Evolutionary conservation across 1,140 invertebrate species (phyloP).

Genomic region (Drosophila athabasca): DNA sequence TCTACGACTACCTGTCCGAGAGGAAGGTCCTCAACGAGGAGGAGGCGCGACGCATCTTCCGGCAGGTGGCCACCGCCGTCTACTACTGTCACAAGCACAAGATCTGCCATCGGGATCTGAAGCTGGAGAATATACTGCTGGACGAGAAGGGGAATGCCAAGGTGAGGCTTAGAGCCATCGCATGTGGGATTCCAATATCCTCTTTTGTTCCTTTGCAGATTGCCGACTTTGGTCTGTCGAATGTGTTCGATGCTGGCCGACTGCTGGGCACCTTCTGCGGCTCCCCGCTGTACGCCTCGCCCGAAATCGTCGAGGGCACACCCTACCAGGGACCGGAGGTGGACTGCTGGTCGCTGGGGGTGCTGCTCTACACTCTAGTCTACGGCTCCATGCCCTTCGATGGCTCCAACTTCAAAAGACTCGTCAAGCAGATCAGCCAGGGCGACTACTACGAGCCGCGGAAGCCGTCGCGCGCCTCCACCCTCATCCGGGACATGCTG

Average conservation of each 20-base stretch:
- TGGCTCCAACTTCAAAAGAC: constrained; percentile 98
- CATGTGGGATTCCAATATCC: not conserved
- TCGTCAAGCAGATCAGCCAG: constrained; percentile 98
- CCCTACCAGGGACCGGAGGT: constrained; percentile 99
- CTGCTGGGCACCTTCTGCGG: constrained; percentile 98
- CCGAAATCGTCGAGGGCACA: constrained; percentile 99
- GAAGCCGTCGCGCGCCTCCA: constrained; percentile 96
- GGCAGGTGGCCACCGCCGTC: constrained; percentile 98
- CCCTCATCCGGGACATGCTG: constrained; percentile 96
- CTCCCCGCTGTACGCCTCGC: constrained; percentile 98
- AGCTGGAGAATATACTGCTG: constrained; percentile 98
- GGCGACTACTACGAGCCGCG: constrained; percentile 99
- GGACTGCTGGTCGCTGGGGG: constrained; percentile 98
- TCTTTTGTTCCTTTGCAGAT: constrained; percentile 87
- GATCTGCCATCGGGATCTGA: constrained; percentile 98
- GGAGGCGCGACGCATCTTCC: constrained; percentile 97
- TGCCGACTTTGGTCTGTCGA: constrained; percentile 99
- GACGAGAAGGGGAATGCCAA: constrained; percentile 98
- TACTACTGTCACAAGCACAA: constrained; percentile 99
- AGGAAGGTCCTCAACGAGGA: constrained; percentile 94
- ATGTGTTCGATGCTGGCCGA: constrained; percentile 96
- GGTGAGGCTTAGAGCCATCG: constrained; percentile 84
- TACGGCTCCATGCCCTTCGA: constrained; percentile 99
- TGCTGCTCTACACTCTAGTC: constrained; percentile 98
- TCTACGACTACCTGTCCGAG: constrained; percentile 99